Evolutionary conservation across 2,113 vertebrate genomes (phyloP).

Genomic region (Cryptotis parvus): DNA sequence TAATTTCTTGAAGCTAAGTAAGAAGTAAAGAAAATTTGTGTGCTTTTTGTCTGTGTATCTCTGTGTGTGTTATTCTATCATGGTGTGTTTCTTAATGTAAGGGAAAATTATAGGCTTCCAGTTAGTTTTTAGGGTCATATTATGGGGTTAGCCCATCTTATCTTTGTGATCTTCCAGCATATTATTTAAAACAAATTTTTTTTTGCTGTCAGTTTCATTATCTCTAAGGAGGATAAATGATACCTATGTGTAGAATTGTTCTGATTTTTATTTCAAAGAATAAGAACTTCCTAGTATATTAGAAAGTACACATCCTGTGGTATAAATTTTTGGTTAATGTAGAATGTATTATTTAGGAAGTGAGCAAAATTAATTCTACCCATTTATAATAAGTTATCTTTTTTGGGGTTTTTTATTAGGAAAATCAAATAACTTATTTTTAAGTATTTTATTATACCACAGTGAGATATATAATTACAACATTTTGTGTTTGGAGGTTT

Average conservation of each 20-base stretch:
- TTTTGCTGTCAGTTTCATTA: slow-evolving; percentile 13
- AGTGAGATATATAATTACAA: too few species aligned
- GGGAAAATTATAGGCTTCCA: neutral
- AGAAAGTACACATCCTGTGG: slow-evolving; percentile 45
- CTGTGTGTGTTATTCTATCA: too few species aligned
- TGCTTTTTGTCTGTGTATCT: neutral
- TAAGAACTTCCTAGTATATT: slow-evolving; percentile 24
- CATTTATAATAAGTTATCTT: neutral
- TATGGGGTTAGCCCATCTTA: neutral
- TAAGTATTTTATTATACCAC: too few species aligned
- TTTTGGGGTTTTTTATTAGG: too few species aligned
- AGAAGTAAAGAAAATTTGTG: slow-evolving; percentile 11
- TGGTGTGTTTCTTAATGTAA: neutral
- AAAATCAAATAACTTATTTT: too few species aligned
- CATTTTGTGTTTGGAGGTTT: too few species aligned
- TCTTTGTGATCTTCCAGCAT: neutral
- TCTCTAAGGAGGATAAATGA: slow-evolving; percentile 46
- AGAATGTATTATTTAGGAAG: neutral
- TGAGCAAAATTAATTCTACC: slow-evolving; percentile 2
- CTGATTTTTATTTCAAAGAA: slow-evolving; percentile 49
- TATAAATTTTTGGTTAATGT: slow-evolving; percentile 22
- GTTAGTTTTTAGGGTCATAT: neutral
- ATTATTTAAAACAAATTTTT: slow-evolving; percentile 48
- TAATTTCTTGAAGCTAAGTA: slow-evolving; percentile 39
- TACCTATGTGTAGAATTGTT: neutral